Conservation (phyloP, 2,797 vertebrate species). For the Fringilla coelebs region DNA sequence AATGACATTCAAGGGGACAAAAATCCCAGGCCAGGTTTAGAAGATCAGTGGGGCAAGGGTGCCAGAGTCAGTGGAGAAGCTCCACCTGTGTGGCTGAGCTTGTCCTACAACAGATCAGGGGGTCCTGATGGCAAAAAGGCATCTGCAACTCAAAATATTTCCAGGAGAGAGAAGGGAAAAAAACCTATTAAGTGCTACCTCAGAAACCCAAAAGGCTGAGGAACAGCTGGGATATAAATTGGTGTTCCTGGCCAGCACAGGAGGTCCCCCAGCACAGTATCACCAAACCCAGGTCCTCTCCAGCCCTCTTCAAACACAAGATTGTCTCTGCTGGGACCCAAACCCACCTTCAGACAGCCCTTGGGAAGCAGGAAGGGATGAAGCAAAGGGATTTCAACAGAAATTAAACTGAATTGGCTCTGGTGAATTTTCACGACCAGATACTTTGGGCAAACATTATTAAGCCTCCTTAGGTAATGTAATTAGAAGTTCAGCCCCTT, state of each 20-base stretch:
- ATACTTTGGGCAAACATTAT: conserved; percentile 40
- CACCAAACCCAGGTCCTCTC: not conserved
- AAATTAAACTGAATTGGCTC: conserved; percentile 13
- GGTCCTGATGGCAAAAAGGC: not conserved
- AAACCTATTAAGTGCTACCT: not conserved
- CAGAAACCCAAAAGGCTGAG: not conserved
- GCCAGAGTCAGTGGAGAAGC: not conserved
- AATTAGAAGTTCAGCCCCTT: conserved; percentile 27
- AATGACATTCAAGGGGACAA: not conserved
- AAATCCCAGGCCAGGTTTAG: not conserved
- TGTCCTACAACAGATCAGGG: rapidly evolving
- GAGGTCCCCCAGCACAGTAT: rapidly evolving
- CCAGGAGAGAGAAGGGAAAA: not conserved
- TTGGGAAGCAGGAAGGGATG: not conserved
- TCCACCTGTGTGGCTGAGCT: not conserved
- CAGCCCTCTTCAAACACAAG: not conserved
- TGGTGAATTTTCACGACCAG: not conserved
- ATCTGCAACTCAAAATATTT: not conserved
- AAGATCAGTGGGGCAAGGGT: not conserved
- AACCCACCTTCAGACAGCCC: not conserved
- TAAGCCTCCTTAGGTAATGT: conserved; percentile 7
- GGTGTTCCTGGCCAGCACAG: rapidly evolving
- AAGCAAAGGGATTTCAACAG: not conserved
- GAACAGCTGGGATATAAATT: not conserved
- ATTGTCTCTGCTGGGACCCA: not conserved